Evolutionary conservation across 1,140 invertebrate genomes (phyloP), one percentile per base, ranked within the genome.

Genomic region (Drosophila biarmipes): DNA sequence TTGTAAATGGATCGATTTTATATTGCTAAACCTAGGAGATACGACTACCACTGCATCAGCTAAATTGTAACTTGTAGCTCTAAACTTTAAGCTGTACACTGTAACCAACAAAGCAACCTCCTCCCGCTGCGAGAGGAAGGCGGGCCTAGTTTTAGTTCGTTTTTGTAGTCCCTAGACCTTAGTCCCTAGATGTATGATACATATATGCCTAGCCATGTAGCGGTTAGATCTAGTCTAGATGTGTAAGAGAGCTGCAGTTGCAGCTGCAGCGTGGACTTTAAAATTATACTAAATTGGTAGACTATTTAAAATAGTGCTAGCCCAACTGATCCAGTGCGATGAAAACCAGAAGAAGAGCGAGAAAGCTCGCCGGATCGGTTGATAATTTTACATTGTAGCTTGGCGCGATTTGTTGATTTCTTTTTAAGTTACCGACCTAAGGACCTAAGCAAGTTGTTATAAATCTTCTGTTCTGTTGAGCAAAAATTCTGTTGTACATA

Each of bases 1-100:
- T 92, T 92, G 91, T 92, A 92, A 91, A 92, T 92, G 91, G 89
- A 92, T 91, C 91, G 91, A 92, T 92, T 91, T 91, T 91, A 91
- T 89, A 80, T 71, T 68, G 38, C 58, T 61, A 69, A 40, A 59
- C 53, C 43, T 40, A 40, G 11, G 21, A 17, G 40, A 6, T 57
- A 46, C 55, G 48, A 34, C 29, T 52, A 52, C 29, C 31, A 12
- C 62, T 29, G 35, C 31, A 46, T 19, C 27, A 48, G 55, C 42
- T 57, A 51, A 29, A 55, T 12, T 37, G 37, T 51, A 52, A 64
- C n/a, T n/a, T n/a, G n/a, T n/a, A n/a, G 51, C 38, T 57, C 2
- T 55, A 46, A 24, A 54, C 11, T 38, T 27, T 48, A 49, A 68
- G 54, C 42, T 59, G 38, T 55, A 76, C 61, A 61, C 45, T 63